Evolutionary conservation across 2,797 vertebrate species (phyloP), one percentile per base, ranked within the genome.

Genomic region (Pempheris klunzingeri): DNA sequence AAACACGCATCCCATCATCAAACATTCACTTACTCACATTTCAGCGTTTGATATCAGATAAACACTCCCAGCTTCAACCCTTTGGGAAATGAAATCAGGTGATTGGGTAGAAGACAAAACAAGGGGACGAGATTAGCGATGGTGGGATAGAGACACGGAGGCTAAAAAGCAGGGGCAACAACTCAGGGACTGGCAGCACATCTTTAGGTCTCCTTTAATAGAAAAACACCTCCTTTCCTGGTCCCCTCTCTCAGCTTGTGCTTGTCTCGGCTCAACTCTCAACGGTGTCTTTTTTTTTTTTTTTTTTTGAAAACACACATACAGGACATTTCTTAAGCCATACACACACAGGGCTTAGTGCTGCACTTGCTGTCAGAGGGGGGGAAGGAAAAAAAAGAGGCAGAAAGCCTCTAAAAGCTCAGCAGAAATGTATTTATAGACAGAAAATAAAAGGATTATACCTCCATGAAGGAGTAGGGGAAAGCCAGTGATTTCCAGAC

Each of bases 361-460:
- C 84, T 80, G 80, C 85, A 81, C 75, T 83, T 62, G 74, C 72
- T 88, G 86, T 87, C 62, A 34, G 68, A 39, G 41, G 32, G 17
- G 5, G 20, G 52, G 15, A n/a, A 24, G 47, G 15, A n/a, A 24
- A 43, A 43, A 61, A 66, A 55, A 46, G 77, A 79, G 74, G 82
- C 78, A 80, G 69, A 84, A 83, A 91, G 88, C 86, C 84, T 83
- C 83, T 87, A 80, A 92, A 93, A 91, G 90, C 91, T 91, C 87
- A 86, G 86, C 89, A 92, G 78, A 92, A 87, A 92, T 90, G 90
- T 93, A 93, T 93, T 93, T 92, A 92, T 93, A 93, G 91, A 87
- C 79, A 74, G 78, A 91, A 32, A 92, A 91, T 90, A 92, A 92
- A 92, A 90, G 92, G 92, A 93, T 93, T 93, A 92, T 87, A 90